Evolutionary conservation across 2,888 invertebrate genomes (phyloP).

Genomic region (Harpagoxenus sublaevis): DNA sequence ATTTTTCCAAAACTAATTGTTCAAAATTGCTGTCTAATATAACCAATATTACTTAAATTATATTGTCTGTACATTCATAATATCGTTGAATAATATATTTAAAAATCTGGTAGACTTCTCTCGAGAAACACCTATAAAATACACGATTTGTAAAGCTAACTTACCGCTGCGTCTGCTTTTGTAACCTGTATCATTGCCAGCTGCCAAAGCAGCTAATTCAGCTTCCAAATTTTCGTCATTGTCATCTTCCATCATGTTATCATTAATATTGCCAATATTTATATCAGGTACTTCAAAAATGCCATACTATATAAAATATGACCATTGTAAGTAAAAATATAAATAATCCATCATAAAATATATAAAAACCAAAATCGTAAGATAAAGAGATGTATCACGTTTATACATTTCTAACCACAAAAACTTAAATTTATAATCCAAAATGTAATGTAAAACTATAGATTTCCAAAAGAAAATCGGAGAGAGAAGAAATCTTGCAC

Average conservation of each 20-base stretch:
- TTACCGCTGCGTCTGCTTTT: slow-evolving; percentile 82
- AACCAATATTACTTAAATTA: background rate
- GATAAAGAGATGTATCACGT: background rate
- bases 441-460: background rate
- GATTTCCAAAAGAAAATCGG: background rate
- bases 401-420: background rate
- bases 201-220: slow-evolving; percentile 92
- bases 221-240: slow-evolving; percentile 95
- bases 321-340: slow-evolving; percentile 16
- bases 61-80: background rate
- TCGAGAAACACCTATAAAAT: background rate
- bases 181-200: slow-evolving; percentile 83
- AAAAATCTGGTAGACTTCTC: background rate
- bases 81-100: background rate
- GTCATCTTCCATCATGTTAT: slow-evolving; percentile 87
- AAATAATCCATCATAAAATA: background rate
- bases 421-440: background rate
- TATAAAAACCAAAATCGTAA: slow-evolving; percentile 48
- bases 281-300: slow-evolving; percentile 90
- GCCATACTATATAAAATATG: slow-evolving; percentile 89
- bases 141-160: background rate
- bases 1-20: background rate
- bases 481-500: background rate
- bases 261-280: slow-evolving; percentile 88
- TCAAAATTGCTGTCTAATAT: background rate